Percentiles rank a stretch among this genome's conserved stretches.
phyloP scores from a whole-genome alignment of 2,113 vertebrate species.

The Phaethon lepturus region DNA sequence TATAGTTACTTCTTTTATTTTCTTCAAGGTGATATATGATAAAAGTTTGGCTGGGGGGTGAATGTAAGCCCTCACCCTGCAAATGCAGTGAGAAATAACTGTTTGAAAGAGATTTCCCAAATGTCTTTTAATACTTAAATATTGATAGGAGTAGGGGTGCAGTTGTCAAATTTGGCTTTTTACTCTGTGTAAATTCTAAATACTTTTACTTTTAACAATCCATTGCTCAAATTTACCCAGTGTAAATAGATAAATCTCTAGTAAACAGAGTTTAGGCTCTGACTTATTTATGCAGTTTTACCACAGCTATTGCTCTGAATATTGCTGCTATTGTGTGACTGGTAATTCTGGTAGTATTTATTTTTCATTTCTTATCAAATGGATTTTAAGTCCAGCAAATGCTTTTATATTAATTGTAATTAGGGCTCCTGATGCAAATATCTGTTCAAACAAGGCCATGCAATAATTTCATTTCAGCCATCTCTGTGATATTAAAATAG shows the following conservation, averaged over 20 bases:
- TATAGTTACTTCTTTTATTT: background rate
- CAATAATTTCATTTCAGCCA: background rate
- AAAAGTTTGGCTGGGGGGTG: background rate
- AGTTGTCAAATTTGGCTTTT: background rate
- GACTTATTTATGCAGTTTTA: background rate
- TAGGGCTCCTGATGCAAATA: background rate
- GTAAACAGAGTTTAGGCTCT: background rate
- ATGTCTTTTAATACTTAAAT: background rate
- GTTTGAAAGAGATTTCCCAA: background rate
- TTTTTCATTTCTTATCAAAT: background rate
- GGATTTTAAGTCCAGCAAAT: background rate
- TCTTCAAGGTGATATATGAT: background rate
- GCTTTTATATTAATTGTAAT: background rate
- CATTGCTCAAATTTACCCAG: background rate
- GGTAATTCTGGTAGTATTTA: background rate
- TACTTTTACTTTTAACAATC: background rate
- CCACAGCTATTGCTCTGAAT: background rate
- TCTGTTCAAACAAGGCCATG: background rate
- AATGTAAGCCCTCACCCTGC: background rate
- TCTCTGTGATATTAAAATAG: background rate
- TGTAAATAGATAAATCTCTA: background rate
- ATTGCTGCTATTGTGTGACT: background rate
- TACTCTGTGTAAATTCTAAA: background rate
- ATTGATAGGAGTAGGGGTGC: background rate
- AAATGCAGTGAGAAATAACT: background rate